Conservation (phyloP, 2,797 vertebrate species). For the Diplodus puntazzo region DNA sequence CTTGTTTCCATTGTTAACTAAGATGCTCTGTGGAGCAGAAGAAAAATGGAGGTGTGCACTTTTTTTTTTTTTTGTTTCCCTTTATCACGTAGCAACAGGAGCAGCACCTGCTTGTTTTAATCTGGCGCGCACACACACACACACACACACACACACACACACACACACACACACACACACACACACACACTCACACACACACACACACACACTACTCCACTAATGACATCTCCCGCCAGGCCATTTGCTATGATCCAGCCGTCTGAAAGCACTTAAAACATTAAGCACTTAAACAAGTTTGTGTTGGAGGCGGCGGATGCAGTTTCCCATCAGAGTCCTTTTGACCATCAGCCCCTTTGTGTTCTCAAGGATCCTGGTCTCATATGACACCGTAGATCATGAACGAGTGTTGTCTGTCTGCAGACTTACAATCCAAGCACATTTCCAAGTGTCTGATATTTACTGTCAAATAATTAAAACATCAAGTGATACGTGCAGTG, state of each 20-base stretch:
- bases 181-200: not conserved
- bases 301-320: constrained; percentile 14
- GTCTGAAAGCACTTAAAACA: constrained; percentile 44
- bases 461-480: not conserved
- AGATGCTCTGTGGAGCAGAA: constrained; percentile 30
- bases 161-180: constrained; percentile 3
- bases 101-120: constrained; percentile 42
- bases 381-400: not conserved
- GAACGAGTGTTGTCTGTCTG: not conserved
- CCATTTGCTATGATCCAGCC: constrained; percentile 22
- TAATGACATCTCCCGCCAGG: constrained; percentile 1
- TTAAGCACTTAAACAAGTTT: constrained; percentile 40
- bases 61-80: constrained; percentile 28
- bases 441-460: not conserved
- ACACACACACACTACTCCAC: not conserved
- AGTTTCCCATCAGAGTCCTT: constrained; percentile 5
- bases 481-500: not conserved
- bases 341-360: constrained; percentile 10
- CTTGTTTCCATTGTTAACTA: constrained; percentile 52
- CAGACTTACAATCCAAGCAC: not conserved
- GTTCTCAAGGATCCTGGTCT: constrained; percentile 10
- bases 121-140: constrained; percentile 26
- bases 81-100: constrained; percentile 62
- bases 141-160: not conserved
- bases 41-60: constrained; percentile 36